phyloP scores from a whole-genome alignment of 2,797 vertebrate genomes.

The Sylvilagus floridanus region DNA sequence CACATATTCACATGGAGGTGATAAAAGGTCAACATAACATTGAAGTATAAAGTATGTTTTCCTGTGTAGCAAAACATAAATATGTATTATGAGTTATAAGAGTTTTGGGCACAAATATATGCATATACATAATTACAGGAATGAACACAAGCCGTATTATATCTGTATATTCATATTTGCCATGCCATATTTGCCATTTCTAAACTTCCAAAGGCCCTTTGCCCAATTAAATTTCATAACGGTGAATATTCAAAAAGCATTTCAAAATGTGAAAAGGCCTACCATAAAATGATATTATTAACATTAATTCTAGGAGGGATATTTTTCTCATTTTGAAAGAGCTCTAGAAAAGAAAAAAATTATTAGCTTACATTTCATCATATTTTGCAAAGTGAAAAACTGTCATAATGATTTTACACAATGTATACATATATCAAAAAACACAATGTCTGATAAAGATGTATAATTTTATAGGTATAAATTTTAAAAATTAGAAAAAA shows the following conservation, averaged over 20 bases:
- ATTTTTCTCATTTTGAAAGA: neutral
- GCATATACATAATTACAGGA: neutral
- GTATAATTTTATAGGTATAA: too few species aligned
- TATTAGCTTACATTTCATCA: neutral
- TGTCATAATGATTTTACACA: neutral
- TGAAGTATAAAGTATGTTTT: neutral
- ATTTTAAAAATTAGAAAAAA: neutral
- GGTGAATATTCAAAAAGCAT: neutral
- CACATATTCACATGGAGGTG: neutral
- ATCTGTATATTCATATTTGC: neutral
- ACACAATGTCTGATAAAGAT: too few species aligned
- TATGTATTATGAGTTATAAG: neutral
- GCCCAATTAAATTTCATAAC: neutral
- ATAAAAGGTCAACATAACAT: neutral
- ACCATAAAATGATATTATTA: neutral
- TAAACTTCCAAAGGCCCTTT: neutral
- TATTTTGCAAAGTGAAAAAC: conserved; percentile 10
- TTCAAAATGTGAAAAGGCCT: neutral
- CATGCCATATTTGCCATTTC: neutral
- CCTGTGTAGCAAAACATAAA: neutral
- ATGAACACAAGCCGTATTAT: too few species aligned
- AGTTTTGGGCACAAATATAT: neutral
- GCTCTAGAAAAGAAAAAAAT: neutral
- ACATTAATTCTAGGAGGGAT: neutral
- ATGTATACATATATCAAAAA: too few species aligned